Evolutionary conservation across 2,113 vertebrate species (phyloP), one percentile per base, ranked within the genome.

Genomic region (Chaetura pelagica): DNA sequence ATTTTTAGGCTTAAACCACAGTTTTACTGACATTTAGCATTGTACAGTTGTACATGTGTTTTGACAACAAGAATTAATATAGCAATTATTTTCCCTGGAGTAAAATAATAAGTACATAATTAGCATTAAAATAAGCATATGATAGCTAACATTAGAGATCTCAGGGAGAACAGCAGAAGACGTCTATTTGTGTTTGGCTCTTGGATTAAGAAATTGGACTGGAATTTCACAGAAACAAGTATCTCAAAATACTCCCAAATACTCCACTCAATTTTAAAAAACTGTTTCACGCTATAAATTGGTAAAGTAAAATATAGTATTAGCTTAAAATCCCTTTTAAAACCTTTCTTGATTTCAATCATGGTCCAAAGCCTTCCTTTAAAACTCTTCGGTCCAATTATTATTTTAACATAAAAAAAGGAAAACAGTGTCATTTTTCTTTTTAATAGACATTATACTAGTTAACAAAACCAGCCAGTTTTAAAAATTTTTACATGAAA

Each of bases 71-170:
- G 19, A 87, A 86, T 82, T 69, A 77, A 38, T 64, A 42, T 6
- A 66, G 38, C 15, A 64, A 78, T 84, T 89, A 30, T 74, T 83
- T 55, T 59, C 42, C n/a, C 64, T 38, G 4, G 55, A 87, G 57
- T 61, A 95, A 87, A 80, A 86, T 78, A 92, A 61, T 84, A 94
- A 83, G 44, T 62, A 87, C 59, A 55, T 69, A 85, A 94, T 87
- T 91, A 92, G 46, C 67, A 94, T 81, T 7, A 90, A 96, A 92
- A 59, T 81, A 5, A 95, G 58, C 48, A 22, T 30, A 46, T 59
- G 88, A 79, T 5, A 71, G 62, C 32, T 77, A 94, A 72, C 21
- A 71, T 2, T 44, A 13, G 16, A 38, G 58, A 73, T 81, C 48
- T 88, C 29, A 84, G 34, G 23, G 17, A 84, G 44, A 84, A 46